Evolutionary conservation across 2,888 invertebrate species (phyloP), one percentile per base, ranked within the genome.

Genomic region (Barypeithes pellucidus): DNA sequence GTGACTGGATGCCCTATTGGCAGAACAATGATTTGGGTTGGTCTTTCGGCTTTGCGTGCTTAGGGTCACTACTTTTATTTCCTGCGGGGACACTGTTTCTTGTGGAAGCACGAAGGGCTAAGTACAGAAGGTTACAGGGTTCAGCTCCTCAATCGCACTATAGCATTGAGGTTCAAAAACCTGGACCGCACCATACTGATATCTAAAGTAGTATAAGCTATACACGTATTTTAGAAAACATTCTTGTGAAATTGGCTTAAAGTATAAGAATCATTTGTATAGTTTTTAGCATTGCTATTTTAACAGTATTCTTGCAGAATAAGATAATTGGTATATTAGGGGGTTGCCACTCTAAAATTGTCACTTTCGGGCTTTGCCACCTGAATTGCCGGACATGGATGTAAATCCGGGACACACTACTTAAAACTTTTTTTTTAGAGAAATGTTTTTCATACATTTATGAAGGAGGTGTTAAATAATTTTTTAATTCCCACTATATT

Each of bases 1-100:
- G 98, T 77, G 95, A 95, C 82, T 96, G 97, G 94, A 96, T 98
- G 95, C 97, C 98, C 0, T 92, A 96, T 81, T 96, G 97, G 94
- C 95, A 98, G 81, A 94, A 97, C 84, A 98, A 98, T 86, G 94
- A 96, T 84, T 90, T 98, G 67, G 94, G 97, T 11, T 98, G 97
- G 96, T 95, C 97, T 0, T 98, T 91, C 86, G 98, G 95, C 0
- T 87, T 98, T 39, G 96, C 91, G 16, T 94, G 92, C 1, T 87
- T 95, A 50, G 96, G 96, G 1, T 92, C 94, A 0, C 88, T 95
- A 29, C 85, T 91, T 50, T 87, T 95, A 1, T 89, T 94, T 73
- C 92, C 95, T 0, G 91, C 93, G 9, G 95, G 95, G 9, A 89
- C 92, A 59, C 86, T 97, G 5, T 97, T 94, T 83, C 87, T 96